Percentiles rank a stretch among this genome's conserved stretches.
Evolutionary conservation across 2,797 vertebrate genomes (phyloP).

Genomic region (Bradypus variegatus): DNA sequence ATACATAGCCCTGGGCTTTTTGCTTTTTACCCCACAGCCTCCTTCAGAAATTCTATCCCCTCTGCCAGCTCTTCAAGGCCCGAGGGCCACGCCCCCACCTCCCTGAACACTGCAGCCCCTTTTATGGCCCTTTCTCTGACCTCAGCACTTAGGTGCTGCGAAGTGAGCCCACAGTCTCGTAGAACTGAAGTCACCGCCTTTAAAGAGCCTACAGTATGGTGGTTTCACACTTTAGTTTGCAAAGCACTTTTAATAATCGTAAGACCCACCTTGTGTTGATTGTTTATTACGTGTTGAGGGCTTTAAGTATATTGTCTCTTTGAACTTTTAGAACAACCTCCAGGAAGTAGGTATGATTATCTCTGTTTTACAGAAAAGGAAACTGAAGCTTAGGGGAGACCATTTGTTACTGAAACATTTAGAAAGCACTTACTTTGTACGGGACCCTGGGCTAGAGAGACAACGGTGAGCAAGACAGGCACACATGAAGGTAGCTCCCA

Average conservation of each 20-base stretch:
- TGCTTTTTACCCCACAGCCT: neutral
- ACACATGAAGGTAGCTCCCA: neutral
- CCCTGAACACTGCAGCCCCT: neutral
- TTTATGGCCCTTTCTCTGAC: neutral
- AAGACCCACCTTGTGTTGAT: neutral
- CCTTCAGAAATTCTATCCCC: neutral
- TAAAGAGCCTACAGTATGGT: neutral
- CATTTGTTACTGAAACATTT: neutral
- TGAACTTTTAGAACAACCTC: conserved; percentile 5
- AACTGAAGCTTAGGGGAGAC: neutral
- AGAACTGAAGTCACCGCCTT: neutral
- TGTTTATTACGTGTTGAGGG: neutral
- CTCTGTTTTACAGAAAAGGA: neutral
- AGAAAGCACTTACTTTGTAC: neutral
- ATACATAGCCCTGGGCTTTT: neutral
- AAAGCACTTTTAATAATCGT: neutral
- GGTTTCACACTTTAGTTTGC: neutral
- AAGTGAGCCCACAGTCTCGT: neutral
- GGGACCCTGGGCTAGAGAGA: neutral
- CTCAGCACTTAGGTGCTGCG: neutral
- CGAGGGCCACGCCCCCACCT: neutral
- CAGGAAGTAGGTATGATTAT: neutral
- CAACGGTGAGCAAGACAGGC: neutral
- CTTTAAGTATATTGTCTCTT: neutral
- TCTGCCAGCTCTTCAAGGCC: neutral